Evolutionary conservation across 2,113 vertebrate species (phyloP).

Genomic region (Plotosus lineatus): DNA sequence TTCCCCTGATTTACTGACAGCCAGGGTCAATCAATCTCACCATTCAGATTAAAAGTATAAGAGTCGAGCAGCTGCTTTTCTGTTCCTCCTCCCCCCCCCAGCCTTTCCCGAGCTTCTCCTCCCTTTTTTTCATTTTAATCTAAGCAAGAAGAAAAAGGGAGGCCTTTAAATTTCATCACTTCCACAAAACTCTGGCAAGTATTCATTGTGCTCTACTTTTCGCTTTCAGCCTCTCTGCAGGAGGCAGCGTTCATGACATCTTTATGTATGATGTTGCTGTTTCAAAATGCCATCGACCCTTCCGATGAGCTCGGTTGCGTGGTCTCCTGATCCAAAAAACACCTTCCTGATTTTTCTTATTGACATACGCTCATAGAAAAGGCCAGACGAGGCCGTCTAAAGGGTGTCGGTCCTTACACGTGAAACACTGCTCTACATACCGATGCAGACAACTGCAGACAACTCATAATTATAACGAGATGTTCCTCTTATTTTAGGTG

Average conservation of each 20-base stretch:
- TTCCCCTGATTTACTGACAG: constrained; percentile 65
- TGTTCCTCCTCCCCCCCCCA: constrained; percentile 40
- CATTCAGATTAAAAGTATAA: constrained; percentile 72
- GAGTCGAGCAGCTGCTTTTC: constrained; percentile 41
- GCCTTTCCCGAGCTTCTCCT: constrained; percentile 39
- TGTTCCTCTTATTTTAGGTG: constrained; percentile 45
- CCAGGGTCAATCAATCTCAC: constrained; percentile 68
- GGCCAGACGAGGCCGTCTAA: constrained; percentile 41
- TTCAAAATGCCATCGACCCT: constrained; percentile 83
- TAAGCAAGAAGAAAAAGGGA: constrained; percentile 72
- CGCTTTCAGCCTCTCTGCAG: constrained; percentile 79
- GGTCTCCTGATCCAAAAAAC: constrained; percentile 81
- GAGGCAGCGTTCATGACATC: constrained; percentile 79
- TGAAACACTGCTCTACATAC: constrained; percentile 55
- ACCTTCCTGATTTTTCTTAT: constrained; percentile 77
- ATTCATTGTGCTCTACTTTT: constrained; percentile 77
- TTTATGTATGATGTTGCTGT: constrained; percentile 82
- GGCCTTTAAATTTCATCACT: constrained; percentile 81
- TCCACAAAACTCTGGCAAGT: constrained; percentile 73
- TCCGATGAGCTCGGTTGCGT: constrained; percentile 79
- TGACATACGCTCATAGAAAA: constrained; percentile 72
- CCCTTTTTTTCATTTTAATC: constrained; percentile 72
- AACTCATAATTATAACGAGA: constrained; percentile 61
- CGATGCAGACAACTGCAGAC: constrained; percentile 52
- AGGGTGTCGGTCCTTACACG: constrained; percentile 46